phyloP scores from a whole-genome alignment of 2,888 invertebrate genomes.

The Clepsis dumicolana region DNA sequence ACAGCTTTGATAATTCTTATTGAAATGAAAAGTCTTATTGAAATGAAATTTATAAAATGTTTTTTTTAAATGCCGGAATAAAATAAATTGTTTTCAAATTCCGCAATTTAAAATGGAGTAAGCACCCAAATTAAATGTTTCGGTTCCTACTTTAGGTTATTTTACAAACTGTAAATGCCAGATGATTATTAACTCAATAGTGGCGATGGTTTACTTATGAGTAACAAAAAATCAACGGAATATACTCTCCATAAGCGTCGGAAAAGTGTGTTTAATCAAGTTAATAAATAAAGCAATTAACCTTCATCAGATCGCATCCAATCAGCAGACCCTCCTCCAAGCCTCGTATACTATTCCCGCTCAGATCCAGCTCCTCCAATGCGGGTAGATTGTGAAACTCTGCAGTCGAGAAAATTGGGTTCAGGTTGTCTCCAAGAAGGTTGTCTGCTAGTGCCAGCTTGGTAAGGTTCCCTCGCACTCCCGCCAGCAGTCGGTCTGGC shows the following conservation, averaged over 20 bases:
- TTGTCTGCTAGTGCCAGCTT: conserved; percentile 92
- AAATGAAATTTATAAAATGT: too few relatives aligned
- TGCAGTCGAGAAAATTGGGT: conserved; percentile 95
- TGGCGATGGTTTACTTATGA: neutral
- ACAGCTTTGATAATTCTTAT: too few relatives aligned
- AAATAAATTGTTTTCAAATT: too few relatives aligned
- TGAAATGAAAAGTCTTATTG: too few relatives aligned
- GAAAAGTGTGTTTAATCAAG: neutral
- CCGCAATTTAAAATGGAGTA: too few relatives aligned
- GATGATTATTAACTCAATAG: neutral
- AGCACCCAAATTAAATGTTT: too few relatives aligned
- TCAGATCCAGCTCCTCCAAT: conserved; percentile 91
- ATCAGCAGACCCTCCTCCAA: conserved; percentile 95
- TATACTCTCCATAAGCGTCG: neutral
- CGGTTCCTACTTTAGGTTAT: too few relatives aligned
- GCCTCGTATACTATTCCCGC: conserved; percentile 92
- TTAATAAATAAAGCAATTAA: conserved; percentile 31
- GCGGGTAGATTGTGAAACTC: conserved; percentile 92
- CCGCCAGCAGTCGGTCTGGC: conserved; percentile 91
- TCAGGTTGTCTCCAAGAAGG: conserved; percentile 94
- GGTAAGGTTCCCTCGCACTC: conserved; percentile 88
- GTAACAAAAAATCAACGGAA: neutral
- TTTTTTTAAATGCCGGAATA: too few relatives aligned
- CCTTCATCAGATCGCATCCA: conserved; percentile 92
- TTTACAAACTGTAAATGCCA: too few relatives aligned